These are phyloP conservation scores for Echiichthys vipera DNA, from an alignment of 2,797 vertebrate species.

Conservation along the genomic window DNA sequence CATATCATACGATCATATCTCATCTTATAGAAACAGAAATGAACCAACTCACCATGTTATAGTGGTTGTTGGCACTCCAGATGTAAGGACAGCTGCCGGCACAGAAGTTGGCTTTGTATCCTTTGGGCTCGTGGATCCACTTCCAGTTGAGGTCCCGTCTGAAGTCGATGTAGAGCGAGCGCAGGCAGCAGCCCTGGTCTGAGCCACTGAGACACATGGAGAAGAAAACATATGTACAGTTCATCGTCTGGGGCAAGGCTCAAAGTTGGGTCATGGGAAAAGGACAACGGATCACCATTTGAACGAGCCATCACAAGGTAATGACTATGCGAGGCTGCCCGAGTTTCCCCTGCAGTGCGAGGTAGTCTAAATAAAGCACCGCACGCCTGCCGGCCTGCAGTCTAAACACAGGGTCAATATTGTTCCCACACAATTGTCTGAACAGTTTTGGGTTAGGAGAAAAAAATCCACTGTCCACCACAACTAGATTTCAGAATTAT, in stretches of 20 bases:
- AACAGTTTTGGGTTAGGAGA: slow-evolving; percentile 40
- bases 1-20: background rate
- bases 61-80: slow-evolving; percentile 90
- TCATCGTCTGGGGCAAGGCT: slow-evolving; percentile 24
- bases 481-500: slow-evolving; percentile 37
- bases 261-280: slow-evolving; percentile 68
- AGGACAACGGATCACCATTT: slow-evolving; percentile 53
- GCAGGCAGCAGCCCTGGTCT: slow-evolving; percentile 86
- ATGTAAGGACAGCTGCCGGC: slow-evolving; percentile 88
- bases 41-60: slow-evolving; percentile 84
- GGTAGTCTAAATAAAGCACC: slow-evolving; percentile 73
- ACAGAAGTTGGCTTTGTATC: slow-evolving; percentile 90
- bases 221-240: slow-evolving; percentile 30
- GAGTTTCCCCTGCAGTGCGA: slow-evolving; percentile 56
- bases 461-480: slow-evolving; percentile 23
- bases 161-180: slow-evolving; percentile 90
- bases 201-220: slow-evolving; percentile 73
- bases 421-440: slow-evolving; percentile 63
- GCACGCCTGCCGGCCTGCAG: slow-evolving; percentile 58
- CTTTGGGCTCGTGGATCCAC: slow-evolving; percentile 90
- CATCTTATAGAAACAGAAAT: background rate
- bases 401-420: slow-evolving; percentile 71
- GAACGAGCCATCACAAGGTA: slow-evolving; percentile 53
- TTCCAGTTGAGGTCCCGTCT: slow-evolving; percentile 90
- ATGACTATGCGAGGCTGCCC: slow-evolving; percentile 53